Evolutionary conservation across 2,888 invertebrate species (phyloP).

Genomic region (Clusia tigrina): DNA sequence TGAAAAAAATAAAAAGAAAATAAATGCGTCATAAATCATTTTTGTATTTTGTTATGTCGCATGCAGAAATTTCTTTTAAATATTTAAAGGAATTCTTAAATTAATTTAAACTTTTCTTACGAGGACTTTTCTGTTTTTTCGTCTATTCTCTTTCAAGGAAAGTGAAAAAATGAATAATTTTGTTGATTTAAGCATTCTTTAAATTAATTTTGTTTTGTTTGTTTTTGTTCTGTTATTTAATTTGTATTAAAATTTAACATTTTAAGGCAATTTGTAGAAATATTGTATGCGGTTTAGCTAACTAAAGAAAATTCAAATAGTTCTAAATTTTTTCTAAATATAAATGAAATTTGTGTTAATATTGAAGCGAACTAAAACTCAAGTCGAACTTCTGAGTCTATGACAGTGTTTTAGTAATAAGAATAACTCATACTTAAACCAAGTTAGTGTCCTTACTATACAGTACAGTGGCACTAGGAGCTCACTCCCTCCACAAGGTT

Average conservation of each 20-base stretch:
- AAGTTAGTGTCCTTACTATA: no score
- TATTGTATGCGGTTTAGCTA: no score
- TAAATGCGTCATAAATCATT: conserved; percentile 46
- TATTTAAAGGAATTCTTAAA: conserved; percentile 3
- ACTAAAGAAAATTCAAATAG: neutral
- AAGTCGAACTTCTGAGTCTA: no score
- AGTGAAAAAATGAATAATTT: neutral
- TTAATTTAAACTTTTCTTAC: neutral
- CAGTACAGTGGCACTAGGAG: no score
- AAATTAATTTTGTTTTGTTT: conserved; percentile 14
- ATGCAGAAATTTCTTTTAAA: conserved; percentile 37
- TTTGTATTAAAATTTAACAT: no score
- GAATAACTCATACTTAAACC: no score
- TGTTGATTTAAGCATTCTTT: neutral
- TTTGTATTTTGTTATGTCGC: conserved; percentile 58
- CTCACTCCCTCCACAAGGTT: no score
- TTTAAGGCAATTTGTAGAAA: no score
- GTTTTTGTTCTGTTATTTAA: no score
- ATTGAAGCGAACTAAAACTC: no score
- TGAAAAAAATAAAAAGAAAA: conserved; percentile 15
- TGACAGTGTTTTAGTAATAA: no score
- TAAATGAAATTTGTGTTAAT: neutral
- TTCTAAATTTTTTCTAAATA: neutral
- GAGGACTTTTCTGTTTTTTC: neutral
- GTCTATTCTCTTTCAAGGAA: no score